These are phyloP conservation scores for Molothrus aeneus DNA, from an alignment of 2,797 vertebrate genomes.

Conservation along the genomic window DNA sequence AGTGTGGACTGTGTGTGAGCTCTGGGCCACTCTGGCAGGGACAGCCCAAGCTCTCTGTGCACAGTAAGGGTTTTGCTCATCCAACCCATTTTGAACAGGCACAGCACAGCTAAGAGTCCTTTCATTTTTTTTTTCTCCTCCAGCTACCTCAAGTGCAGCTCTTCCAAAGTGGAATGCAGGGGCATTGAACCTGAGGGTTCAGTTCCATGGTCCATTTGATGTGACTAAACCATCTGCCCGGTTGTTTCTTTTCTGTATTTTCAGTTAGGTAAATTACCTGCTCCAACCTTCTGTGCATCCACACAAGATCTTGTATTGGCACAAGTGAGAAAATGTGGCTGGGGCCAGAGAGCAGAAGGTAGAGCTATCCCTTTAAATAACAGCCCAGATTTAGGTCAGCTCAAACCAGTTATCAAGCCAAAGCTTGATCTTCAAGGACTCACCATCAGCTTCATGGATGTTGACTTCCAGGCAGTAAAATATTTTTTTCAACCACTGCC, in stretches of 20 bases:
- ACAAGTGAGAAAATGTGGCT: neutral
- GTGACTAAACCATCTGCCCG: neutral
- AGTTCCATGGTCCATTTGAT: neutral
- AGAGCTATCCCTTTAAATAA: neutral
- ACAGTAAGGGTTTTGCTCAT: neutral
- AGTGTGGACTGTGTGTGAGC: fast-evolving
- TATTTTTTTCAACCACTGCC: neutral
- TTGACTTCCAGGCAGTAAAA: neutral
- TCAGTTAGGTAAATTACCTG: neutral
- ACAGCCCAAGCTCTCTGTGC: fast-evolving
- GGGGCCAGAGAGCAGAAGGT: neutral
- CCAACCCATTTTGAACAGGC: neutral
- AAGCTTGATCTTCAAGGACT: neutral
- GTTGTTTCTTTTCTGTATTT: neutral
- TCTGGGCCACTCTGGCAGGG: neutral
- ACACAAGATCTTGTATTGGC: neutral
- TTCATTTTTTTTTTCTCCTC: neutral
- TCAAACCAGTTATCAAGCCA: neutral
- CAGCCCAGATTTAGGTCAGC: neutral
- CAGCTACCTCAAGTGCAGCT: neutral
- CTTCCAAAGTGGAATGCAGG: neutral
- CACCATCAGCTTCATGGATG: neutral
- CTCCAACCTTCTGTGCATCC: neutral
- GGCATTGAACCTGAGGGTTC: neutral
- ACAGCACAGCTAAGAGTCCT: neutral